Evolutionary conservation across 2,888 invertebrate genomes (phyloP), one percentile per base, ranked within the genome.

Genomic region (Euzophera pinguis): DNA sequence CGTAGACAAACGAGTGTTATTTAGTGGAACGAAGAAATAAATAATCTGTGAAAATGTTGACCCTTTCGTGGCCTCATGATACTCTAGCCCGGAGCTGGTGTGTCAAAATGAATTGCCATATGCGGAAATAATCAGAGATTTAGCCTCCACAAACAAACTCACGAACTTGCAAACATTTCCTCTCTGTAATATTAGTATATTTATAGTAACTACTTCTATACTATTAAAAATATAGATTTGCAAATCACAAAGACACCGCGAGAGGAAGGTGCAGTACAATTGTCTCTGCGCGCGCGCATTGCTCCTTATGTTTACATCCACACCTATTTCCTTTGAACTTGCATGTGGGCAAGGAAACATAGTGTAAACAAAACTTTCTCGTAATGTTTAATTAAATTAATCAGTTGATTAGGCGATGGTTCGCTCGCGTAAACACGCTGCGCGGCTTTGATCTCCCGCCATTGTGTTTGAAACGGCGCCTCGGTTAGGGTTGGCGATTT

Each of bases 301-400:
- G 35, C 29, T 34, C 69, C 63, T 60, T 63, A 60, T 88, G 88
- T 90, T 89, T 89, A 90, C 81, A 81, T 77, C 66, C 78, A 75
- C 66, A 45, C 75, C 74, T 74, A 75, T 75, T 85, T 85, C 87
- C 89, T 90, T 90, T 90, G 89, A 90, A 89, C 87, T 80, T 80
- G 78, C 87, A 85, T 84, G 89, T 87, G 87, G 87, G 86, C 85
- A 81, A 85, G 88, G 88, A 88, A 88, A 85, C 84, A 81, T 82
- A 80, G 78, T 82, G 82, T 87, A 90, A 90, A 90, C 89, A 90
- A 71, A 89, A 87, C 89, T 89, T 89, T 90, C 89, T 89, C 81
- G 89, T 89, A 86, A 89, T 89, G 89, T 90, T 89, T 89, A 90
- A 89, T 90, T 90, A 88, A 90, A 89, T 90, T 90, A 90, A 89